Evolutionary conservation across 2,797 vertebrate species (phyloP).

Genomic region (Galago senegalensis): DNA sequence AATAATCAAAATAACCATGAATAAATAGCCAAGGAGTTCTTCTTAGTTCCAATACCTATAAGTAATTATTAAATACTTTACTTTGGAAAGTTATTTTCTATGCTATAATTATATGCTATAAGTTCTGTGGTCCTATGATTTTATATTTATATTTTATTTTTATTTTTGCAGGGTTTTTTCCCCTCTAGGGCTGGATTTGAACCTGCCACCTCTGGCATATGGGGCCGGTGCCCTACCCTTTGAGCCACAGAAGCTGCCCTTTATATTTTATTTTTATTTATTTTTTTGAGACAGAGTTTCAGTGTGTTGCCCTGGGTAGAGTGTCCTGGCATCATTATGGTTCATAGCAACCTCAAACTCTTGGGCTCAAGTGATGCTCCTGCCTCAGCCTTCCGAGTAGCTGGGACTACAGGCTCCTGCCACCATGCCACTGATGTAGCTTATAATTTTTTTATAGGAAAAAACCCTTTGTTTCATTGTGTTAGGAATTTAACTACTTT

Average conservation of each 20-base stretch:
- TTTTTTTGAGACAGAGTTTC: neutral
- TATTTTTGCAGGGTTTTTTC: no score
- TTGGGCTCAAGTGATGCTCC: neutral
- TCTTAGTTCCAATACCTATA: neutral
- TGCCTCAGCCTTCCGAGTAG: neutral
- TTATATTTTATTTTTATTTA: neutral
- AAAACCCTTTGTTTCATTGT: neutral
- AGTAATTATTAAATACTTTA: neutral
- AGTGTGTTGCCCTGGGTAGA: rapidly evolving
- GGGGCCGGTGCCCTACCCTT: no score
- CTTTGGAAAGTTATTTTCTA: neutral
- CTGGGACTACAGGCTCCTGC: neutral
- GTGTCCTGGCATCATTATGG: neutral
- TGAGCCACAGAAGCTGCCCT: no score
- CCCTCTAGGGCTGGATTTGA: no score
- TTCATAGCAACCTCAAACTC: neutral
- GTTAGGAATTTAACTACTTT: neutral
- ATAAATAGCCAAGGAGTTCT: neutral
- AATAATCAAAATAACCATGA: no score
- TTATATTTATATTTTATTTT: neutral
- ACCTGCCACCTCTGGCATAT: no score
- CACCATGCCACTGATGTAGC: no score
- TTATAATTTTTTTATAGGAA: neutral
- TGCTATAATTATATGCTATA: neutral
- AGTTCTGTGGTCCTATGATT: neutral